These are phyloP conservation scores for Cotesia chilonis DNA, from an alignment of 1,140 invertebrate genomes.

Conservation along the genomic window DNA sequence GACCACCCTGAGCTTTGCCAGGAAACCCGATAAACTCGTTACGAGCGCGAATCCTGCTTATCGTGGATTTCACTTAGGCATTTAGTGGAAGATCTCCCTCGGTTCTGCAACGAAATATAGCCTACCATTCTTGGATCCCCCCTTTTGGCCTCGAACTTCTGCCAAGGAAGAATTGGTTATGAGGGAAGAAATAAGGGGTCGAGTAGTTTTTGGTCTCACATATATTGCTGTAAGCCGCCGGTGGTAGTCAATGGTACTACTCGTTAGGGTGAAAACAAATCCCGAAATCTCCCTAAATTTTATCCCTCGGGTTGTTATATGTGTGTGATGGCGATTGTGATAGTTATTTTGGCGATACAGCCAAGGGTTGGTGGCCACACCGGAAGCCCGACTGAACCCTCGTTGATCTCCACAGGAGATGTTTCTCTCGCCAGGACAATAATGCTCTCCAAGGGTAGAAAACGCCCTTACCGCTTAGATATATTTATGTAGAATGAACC, in stretches of 20 bases:
- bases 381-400: slow-evolving; percentile 19
- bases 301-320: neutral
- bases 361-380: slow-evolving; percentile 37
- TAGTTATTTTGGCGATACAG: slow-evolving; percentile 35
- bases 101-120: neutral
- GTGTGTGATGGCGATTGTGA: slow-evolving; percentile 11
- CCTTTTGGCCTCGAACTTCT: neutral
- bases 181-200: too few species aligned
- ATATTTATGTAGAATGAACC: slow-evolving; percentile 4
- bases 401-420: slow-evolving; percentile 37
- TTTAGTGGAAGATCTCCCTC: slow-evolving; percentile 45
- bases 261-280: slow-evolving; percentile 20
- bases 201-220: neutral
- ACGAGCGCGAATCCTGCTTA: slow-evolving; percentile 61
- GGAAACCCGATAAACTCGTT: slow-evolving; percentile 59
- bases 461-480: neutral
- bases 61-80: slow-evolving; percentile 64
- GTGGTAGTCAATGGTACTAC: slow-evolving; percentile 5
- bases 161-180: too few species aligned
- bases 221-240: neutral
- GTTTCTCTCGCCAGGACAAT: slow-evolving; percentile 34
- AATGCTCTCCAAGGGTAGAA: slow-evolving; percentile 17
- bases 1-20: neutral
- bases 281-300: slow-evolving; percentile 11
- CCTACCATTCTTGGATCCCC: neutral